Evolutionary conservation across 2,113 vertebrate species (phyloP).

Genomic region (Gasterosteus aculeatus): DNA sequence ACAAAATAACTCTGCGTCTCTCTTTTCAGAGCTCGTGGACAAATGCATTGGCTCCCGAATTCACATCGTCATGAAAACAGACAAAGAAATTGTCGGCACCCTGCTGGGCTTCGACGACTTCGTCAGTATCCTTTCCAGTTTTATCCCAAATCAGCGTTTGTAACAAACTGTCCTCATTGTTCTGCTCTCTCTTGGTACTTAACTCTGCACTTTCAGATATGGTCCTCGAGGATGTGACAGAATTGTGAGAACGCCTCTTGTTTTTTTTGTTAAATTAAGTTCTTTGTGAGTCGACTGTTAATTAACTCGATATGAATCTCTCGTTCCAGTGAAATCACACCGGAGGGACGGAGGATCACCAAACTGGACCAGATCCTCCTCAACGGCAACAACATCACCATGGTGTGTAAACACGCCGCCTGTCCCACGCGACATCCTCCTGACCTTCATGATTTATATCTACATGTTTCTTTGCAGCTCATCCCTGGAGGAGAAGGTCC

Average conservation of each 20-base stretch:
- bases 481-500: conserved; percentile 98
- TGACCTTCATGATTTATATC: neutral
- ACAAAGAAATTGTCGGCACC: conserved; percentile 91
- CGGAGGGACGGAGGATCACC: conserved; percentile 95
- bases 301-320: neutral
- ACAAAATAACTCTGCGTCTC: neutral
- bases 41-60: conserved; percentile 92
- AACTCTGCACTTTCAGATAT: conserved; percentile 82
- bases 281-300: accelerated
- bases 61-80: conserved; percentile 93
- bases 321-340: conserved; percentile 91
- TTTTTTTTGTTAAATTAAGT: neutral
- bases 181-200: conserved; percentile 55
- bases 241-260: conserved; percentile 83
- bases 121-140: conserved; percentile 92
- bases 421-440: neutral
- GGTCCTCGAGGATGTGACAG: conserved; percentile 91
- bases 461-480: conserved; percentile 78
- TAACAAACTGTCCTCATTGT: neutral
- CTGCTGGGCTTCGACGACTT: conserved; percentile 94
- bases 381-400: conserved; percentile 98
- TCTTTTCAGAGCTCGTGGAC: conserved; percentile 87
- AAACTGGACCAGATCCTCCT: conserved; percentile 98
- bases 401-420: conserved; percentile 79
- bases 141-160: neutral